Conservation (phyloP, 64 coral and sea anemone genomes). For the Orbicella faveolata region DNA sequence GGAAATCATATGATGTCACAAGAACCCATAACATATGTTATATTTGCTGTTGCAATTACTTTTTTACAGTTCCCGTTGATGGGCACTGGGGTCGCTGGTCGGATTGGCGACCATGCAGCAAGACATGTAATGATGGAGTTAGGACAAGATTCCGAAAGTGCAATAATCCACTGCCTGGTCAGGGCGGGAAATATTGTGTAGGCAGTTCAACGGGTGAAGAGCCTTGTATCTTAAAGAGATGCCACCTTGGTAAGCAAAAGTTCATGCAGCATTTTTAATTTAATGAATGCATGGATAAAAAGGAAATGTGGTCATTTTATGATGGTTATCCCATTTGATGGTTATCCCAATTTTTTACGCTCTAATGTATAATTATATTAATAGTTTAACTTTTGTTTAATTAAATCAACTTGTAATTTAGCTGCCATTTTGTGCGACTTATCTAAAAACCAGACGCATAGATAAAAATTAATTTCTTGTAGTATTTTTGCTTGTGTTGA, state of each 20-base stretch:
- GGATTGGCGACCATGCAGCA: constrained; percentile 34
- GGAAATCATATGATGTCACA: too few relatives aligned
- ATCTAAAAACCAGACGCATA: too few relatives aligned
- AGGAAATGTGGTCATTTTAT: too few relatives aligned
- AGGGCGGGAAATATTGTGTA: constrained; percentile 40
- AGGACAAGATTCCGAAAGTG: constrained; percentile 41
- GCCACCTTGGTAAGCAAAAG: constrained; percentile 57
- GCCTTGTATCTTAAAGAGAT: constrained; percentile 64
- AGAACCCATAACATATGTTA: background rate
- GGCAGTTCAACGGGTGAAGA: background rate
- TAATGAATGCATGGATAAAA: too few relatives aligned
- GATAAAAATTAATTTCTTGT: too few relatives aligned
- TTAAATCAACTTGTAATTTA: too few relatives aligned
- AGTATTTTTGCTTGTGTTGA: too few relatives aligned
- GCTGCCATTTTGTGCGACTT: too few relatives aligned
- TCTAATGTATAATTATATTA: too few relatives aligned
- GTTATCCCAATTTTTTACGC: too few relatives aligned
- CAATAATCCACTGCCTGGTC: constrained; percentile 36
- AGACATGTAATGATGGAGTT: constrained; percentile 54
- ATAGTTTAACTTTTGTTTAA: too few relatives aligned
- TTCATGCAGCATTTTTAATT: background rate
- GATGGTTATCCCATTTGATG: too few relatives aligned
- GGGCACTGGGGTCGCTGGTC: constrained; percentile 77
- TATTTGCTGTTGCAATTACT: background rate
- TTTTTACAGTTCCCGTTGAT: constrained; percentile 41